Conservation (phyloP, 2,113 vertebrate species). For the Gila orcuttii region DNA sequence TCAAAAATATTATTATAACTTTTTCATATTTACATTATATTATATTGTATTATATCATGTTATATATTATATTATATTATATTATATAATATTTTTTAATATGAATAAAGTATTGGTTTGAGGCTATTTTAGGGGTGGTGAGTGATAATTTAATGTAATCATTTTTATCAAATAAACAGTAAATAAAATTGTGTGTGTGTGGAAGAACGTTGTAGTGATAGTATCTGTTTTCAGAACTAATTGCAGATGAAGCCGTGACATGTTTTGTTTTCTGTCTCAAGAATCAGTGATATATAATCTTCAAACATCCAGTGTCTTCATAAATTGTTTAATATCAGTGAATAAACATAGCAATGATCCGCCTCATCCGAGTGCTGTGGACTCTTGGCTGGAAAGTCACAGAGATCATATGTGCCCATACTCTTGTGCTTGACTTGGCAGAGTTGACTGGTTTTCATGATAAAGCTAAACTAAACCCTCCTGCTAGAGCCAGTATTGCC, state of each 20-base stretch:
- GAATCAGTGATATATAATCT: neutral
- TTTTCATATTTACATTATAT: neutral
- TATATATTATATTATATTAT: neutral
- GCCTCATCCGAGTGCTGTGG: neutral
- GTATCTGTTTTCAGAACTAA: neutral
- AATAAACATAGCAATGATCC: constrained; percentile 9
- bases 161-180: neutral
- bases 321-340: neutral
- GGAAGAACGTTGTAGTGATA: neutral
- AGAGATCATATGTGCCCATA: neutral
- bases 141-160: neutral
- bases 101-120: neutral
- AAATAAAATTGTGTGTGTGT: neutral
- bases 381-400: neutral
- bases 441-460: constrained; percentile 13
- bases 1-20: neutral
- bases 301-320: neutral
- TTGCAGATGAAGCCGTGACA: neutral
- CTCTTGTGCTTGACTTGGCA: constrained; percentile 18
- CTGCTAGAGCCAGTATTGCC: neutral
- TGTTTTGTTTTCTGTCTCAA: neutral
- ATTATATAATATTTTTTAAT: neutral
- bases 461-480: constrained; percentile 14
- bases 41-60: neutral
- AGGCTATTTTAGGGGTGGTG: neutral